These are phyloP conservation scores for Lasioglossum malachurum DNA, from an alignment of 2,888 invertebrate species.

Conservation along the genomic window DNA sequence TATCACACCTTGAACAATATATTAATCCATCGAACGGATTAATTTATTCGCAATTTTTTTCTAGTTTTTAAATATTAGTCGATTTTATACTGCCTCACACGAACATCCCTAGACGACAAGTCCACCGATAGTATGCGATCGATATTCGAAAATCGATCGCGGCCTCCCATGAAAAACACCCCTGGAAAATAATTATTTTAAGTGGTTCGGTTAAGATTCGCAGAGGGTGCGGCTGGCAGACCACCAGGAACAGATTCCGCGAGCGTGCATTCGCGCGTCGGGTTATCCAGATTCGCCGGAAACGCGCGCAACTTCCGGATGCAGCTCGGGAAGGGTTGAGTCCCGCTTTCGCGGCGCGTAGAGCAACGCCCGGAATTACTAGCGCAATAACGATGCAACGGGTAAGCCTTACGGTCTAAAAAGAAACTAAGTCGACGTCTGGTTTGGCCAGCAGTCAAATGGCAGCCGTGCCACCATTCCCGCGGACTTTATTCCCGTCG, in stretches of 20 bases:
- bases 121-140: neutral
- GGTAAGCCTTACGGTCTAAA: constrained; percentile 69
- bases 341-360: constrained; percentile 12
- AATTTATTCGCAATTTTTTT: neutral
- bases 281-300: constrained; percentile 63
- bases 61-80: too few species aligned
- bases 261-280: constrained; percentile 31
- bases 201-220: constrained; percentile 48
- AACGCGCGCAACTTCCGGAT: constrained; percentile 30
- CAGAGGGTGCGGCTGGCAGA: constrained; percentile 56
- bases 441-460: constrained; percentile 70
- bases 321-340: neutral
- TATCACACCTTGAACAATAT: neutral
- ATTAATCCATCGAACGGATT: neutral
- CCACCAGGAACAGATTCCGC: constrained; percentile 55
- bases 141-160: neutral
- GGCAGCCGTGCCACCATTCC: constrained; percentile 58
- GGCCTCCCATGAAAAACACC: neutral
- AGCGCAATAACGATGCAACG: constrained; percentile 64
- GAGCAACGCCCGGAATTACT: constrained; percentile 61
- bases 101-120: neutral
- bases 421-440: constrained; percentile 67
- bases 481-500: constrained; percentile 59
- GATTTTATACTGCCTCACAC: too few species aligned
- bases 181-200: neutral